Conservation (phyloP, 2,888 invertebrate genomes). For the Oscheius sp. region DNA sequence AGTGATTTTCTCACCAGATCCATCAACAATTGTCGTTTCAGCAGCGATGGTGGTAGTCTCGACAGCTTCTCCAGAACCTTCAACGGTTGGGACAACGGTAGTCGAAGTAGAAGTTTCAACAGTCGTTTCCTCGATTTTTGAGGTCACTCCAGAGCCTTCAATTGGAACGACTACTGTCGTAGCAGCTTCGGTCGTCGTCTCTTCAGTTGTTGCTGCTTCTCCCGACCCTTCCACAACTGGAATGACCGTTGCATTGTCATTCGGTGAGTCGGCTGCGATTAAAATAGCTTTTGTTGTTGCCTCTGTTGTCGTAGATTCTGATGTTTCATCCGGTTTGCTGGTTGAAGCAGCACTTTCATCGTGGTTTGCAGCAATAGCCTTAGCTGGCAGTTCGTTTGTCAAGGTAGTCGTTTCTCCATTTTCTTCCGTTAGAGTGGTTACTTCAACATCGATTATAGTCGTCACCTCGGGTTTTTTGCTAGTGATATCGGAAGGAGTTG, state of each 20-base stretch:
- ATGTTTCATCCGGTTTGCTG: slow-evolving; percentile 6
- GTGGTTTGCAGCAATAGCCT: slow-evolving; percentile 27
- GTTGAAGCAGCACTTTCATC: slow-evolving; percentile 31
- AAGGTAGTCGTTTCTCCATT: not conserved
- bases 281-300: not conserved
- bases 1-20: not conserved
- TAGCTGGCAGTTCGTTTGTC: not conserved
- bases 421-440: too few species aligned
- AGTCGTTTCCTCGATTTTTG: not conserved
- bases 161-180: not conserved
- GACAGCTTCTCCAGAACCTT: slow-evolving; percentile 28
- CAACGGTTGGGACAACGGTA: slow-evolving; percentile 15
- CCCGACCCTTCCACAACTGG: slow-evolving; percentile 1
- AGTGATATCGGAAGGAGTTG: slow-evolving; percentile 21
- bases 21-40: slow-evolving; percentile 17
- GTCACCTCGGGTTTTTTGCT: too few species aligned
- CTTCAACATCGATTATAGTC: too few species aligned
- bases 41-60: slow-evolving; percentile 20
- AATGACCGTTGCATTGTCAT: not conserved
- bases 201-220: slow-evolving; percentile 12
- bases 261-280: slow-evolving; percentile 13
- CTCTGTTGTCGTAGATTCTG: slow-evolving; percentile 14
- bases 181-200: not conserved
- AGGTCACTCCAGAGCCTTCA: not conserved
- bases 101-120: not conserved